These are phyloP conservation scores for Arenicola marina DNA, from an alignment of 2,888 invertebrate species.

Conservation along the genomic window DNA sequence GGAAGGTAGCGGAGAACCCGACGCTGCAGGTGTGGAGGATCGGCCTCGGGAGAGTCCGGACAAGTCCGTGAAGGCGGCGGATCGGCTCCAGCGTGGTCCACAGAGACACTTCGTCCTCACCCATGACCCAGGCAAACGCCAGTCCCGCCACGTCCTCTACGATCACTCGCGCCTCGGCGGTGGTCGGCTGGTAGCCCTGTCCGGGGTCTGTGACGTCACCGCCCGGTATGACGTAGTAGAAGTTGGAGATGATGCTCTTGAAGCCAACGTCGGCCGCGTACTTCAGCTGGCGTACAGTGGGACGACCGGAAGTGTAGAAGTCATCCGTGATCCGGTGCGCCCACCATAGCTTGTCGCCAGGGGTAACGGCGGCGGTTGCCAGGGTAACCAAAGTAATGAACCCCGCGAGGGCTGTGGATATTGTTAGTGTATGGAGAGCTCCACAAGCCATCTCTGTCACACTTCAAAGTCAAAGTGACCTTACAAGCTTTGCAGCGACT, in stretches of 20 bases:
- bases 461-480: too few species aligned
- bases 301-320: constrained; percentile 44
- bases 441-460: too few species aligned
- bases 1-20: constrained; percentile 42
- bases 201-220: background rate
- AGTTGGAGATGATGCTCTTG: constrained; percentile 44
- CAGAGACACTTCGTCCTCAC: background rate
- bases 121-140: background rate
- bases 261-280: constrained; percentile 51
- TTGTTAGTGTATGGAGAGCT: too few species aligned
- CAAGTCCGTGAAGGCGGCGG: background rate
- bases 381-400: too few species aligned
- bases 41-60: background rate
- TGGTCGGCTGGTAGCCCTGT: background rate
- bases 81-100: background rate
- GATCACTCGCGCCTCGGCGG: background rate
- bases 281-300: constrained; percentile 47
- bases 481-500: too few species aligned
- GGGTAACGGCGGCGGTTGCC: too few species aligned
- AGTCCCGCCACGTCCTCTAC: background rate
- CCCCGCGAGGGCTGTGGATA: too few species aligned
- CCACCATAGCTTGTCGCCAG: too few species aligned
- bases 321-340: constrained; percentile 46
- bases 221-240: constrained; percentile 30
- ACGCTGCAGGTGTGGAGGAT: constrained; percentile 40